Evolutionary conservation across 2,888 invertebrate species (phyloP), one percentile per base, ranked within the genome.

Genomic region (Dioctria rufipes): DNA sequence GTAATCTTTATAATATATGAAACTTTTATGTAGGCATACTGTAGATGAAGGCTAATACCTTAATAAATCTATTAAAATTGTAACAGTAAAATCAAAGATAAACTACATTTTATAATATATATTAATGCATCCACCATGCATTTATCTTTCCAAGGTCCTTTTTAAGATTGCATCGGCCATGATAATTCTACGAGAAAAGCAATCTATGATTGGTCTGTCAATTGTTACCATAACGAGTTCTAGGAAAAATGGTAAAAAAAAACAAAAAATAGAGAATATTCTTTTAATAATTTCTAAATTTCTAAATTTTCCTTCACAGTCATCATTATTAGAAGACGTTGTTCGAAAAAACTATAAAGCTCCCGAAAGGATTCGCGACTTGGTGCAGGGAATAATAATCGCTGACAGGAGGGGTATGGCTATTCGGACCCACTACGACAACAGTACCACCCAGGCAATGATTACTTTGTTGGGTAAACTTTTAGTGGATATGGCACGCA

Each of bases 351-450:
- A 88, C 78, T 80, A 84, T 0, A 81, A 84, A 2, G 86, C 83
- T 5, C 85, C 86, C 3, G 87, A 88, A 3, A 86, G 88, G 37
- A 86, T 88, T 8, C 85, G 86, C 71, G 80, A 83, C 25, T 80
- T 39, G 85, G 86, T 0, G 39, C 84, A 51, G 86, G 87, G 46
- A 86, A 85, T 80, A 11, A 85, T 88, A 13, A 84, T 88, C 1
- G 84, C 85, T 1, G 87, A 87, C 78, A 87, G 87, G 66, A 71
- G 83, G 0, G 86, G 85, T 2, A 84, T 84, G 6, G 84, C 86
- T 73, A 84, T 86, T 4, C 85, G 86, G 61, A 84, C 86, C 0
- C 85, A 87, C 0, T 88, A 86, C 51, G 89, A 88, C 58, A 87
- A 86, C 40, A 87, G 87, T 43, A 85, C 84, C 2, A 86, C 88